Base-by-base conservation (phyloP, 64 coral and sea anemone genomes). In the Stichodactyla helianthus region DNA sequence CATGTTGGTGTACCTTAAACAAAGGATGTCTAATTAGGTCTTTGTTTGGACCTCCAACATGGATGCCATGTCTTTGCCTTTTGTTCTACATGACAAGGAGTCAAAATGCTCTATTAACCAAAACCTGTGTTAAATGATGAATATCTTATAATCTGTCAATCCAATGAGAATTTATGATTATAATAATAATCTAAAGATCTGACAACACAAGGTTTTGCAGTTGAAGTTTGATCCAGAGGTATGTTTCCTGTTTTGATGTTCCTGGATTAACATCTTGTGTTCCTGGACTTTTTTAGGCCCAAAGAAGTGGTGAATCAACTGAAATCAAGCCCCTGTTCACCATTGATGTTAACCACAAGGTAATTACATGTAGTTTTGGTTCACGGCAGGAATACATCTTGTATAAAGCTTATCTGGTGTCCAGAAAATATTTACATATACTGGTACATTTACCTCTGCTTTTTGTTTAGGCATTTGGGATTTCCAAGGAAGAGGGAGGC, bases 281-380 rank as follows among this genome's bases (percentile, higher is more conserved):
- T 74, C 0, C 27, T 68, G 25, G 5, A 31, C 6, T 26, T 14
- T 80, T 25, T 9, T 58, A 99, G 97, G 97, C 97, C 20, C 97
- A 99, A 77, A 89, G 97, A 90, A 89, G 93, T 91, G 97, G 93
- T n/a, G 84, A 84, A 61, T 87, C 86, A 0, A 90, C 85, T 53
- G 93, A 94, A 31, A 89, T 89, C 22, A 99, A 99, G 52, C 90
- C 97, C 59, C 88, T 99, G 15, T 99, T 99, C 77, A 93, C 97
- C 51, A 88, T 99, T 68, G 93, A 94, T 35, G 71, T 99, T 14
- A 92, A 95, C 22, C 97, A 99, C 77, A 95, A 93, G 85, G 97
- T 99, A 68, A 26, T 79, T 74, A 74, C 4, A 12, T 27, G 10
- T 0, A 10, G 26, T 71, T 7, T 14, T 4, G 16, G 16, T 57